These are phyloP conservation scores for Neocrepidodera transversa DNA, from an alignment of 2,888 invertebrate species.

Conservation along the genomic window DNA sequence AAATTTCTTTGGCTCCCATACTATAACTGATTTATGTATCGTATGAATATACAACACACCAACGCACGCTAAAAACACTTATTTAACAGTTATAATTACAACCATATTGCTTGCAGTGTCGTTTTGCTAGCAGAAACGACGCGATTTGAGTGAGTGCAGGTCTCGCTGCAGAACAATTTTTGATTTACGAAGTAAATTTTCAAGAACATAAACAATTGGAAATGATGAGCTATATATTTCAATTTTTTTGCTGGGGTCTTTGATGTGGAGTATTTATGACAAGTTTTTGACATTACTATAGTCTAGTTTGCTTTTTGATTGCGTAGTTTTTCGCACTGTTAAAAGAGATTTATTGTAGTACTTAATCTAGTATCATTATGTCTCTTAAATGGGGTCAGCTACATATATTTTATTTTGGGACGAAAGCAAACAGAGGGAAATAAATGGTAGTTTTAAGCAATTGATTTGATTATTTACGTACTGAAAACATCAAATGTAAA, in stretches of 20 bases:
- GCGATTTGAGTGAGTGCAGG: not conserved
- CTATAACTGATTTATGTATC: not conserved
- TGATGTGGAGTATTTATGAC: not conserved
- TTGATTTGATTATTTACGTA: too few species aligned
- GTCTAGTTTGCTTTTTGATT: not conserved
- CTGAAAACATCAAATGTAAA: too few species aligned
- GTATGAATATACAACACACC: not conserved
- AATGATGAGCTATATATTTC: not conserved
- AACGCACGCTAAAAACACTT: slow-evolving; percentile 6
- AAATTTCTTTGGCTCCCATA: too few species aligned
- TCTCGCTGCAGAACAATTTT: not conserved
- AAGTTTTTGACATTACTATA: not conserved
- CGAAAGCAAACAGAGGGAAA: too few species aligned
- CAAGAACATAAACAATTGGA: slow-evolving; percentile 5
- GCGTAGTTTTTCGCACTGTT: not conserved
- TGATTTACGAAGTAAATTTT: slow-evolving; percentile 7
- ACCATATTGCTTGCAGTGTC: slow-evolving; percentile 10
- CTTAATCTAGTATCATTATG: too few species aligned
- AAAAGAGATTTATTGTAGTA: too few species aligned
- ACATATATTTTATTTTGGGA: too few species aligned
- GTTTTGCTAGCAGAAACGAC: not conserved
- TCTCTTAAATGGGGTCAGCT: too few species aligned
- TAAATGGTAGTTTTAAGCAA: too few species aligned
- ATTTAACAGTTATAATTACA: slow-evolving; percentile 11
- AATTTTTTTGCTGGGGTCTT: not conserved